phyloP scores from a whole-genome alignment of 2,113 vertebrate genomes.

The Malaclemys terrapin region DNA sequence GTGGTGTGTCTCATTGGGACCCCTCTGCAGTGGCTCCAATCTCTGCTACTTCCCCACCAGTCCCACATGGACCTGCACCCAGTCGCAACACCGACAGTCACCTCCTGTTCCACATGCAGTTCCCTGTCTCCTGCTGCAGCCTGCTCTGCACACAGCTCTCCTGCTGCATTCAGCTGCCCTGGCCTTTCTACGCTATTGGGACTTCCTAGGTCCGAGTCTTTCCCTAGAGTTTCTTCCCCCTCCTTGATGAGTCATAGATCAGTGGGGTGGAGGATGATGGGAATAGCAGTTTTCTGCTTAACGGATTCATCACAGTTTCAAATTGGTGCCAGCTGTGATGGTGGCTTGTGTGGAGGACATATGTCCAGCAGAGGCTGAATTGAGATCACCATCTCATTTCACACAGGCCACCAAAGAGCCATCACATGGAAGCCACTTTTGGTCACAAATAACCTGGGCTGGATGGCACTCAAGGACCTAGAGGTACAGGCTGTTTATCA shows the following conservation, averaged over 20 bases:
- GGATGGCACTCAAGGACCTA: neutral
- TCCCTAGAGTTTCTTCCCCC: neutral
- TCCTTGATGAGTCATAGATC: neutral
- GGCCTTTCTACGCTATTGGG: neutral
- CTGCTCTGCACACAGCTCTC: neutral
- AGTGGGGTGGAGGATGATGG: neutral
- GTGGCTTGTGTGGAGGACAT: neutral
- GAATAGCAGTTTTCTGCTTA: neutral
- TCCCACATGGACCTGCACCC: neutral
- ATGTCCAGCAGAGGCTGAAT: neutral
- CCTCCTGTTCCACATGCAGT: neutral
- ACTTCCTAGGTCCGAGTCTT: neutral
- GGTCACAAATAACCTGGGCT: neutral
- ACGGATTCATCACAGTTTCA: neutral
- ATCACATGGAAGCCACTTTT: neutral
- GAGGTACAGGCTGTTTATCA: fast-evolving
- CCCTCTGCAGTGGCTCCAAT: neutral
- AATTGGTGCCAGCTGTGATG: neutral
- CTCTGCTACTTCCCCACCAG: no score
- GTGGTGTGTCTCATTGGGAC: neutral
- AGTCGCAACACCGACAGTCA: neutral
- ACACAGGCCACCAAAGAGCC: neutral
- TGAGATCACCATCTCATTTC: neutral
- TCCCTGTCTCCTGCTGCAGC: neutral
- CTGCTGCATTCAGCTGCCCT: neutral